A percentile compares a stretch with the other conserved stretches of the same genome.
These are phyloP conservation scores for Crypturellus tataupa DNA, from an alignment of 2,797 vertebrate species.

Conservation along the genomic window DNA sequence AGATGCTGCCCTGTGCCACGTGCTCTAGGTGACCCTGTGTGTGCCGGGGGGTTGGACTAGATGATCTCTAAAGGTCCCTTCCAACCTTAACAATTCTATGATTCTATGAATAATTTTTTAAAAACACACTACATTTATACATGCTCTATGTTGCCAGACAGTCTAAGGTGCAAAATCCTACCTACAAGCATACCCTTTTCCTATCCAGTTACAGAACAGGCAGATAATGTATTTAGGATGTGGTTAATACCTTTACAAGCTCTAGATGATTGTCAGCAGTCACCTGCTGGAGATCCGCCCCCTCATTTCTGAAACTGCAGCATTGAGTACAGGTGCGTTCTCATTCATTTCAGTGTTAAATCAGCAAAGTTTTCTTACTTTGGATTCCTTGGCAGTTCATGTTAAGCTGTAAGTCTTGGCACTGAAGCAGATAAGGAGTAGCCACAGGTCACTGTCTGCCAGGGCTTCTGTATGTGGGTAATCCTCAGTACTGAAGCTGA, in stretches of 20 bases:
- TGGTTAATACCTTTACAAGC: neutral
- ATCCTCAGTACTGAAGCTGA: neutral
- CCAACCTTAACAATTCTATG: too few species aligned
- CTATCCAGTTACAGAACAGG: neutral
- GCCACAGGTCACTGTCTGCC: neutral
- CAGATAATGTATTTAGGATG: neutral
- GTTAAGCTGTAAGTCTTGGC: neutral
- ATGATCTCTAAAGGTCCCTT: too few species aligned
- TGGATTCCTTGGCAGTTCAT: neutral
- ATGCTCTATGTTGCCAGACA: fast-evolving
- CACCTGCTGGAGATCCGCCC: neutral
- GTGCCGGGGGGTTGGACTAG: too few species aligned
- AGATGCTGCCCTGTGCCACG: too few species aligned
- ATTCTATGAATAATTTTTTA: neutral
- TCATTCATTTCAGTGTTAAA: neutral
- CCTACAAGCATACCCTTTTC: neutral
- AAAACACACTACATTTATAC: fast-evolving
- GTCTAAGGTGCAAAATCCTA: neutral
- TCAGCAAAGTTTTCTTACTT: neutral
- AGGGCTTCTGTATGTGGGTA: neutral
- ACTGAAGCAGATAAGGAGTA: neutral
- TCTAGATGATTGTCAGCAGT: neutral
- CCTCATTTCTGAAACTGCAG: neutral
- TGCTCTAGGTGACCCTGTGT: too few species aligned
- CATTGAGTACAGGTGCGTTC: neutral